A percentile compares a stretch with the other conserved stretches of the same genome.
These are phyloP conservation scores for Noctua pronuba DNA, from an alignment of 2,888 invertebrate species.

Conservation along the genomic window DNA sequence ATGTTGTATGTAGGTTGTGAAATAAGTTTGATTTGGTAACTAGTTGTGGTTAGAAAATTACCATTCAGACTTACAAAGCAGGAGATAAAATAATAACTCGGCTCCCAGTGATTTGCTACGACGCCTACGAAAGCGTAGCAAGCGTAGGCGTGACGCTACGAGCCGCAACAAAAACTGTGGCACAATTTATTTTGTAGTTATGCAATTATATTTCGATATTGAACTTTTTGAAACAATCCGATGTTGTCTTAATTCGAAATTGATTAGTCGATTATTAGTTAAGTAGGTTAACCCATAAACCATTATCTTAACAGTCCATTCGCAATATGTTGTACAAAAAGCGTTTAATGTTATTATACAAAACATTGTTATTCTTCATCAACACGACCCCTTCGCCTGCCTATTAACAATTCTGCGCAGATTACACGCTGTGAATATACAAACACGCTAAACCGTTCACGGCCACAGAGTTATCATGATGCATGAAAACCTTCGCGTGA, in stretches of 20 bases:
- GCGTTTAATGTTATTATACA: neutral
- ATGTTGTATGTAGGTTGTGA: neutral
- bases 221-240: neutral
- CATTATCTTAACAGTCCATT: neutral
- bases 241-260: neutral
- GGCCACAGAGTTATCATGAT: constrained; percentile 38
- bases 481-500: constrained; percentile 19
- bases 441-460: constrained; percentile 12
- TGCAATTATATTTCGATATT: neutral
- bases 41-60: neutral
- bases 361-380: constrained; percentile 8
- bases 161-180: neutral
- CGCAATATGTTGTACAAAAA: neutral
- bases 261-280: neutral
- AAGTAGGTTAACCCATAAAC: neutral
- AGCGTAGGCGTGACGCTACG: constrained; percentile 19
- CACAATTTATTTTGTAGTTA: neutral
- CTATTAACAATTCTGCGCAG: constrained; percentile 25
- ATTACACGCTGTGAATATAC: constrained; percentile 33
- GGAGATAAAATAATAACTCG: neutral
- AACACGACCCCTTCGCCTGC: neutral
- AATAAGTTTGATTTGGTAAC: neutral
- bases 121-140: constrained; percentile 28
- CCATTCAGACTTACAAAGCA: neutral
- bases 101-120: neutral